phyloP scores from a whole-genome alignment of 2,888 invertebrate genomes.

The Drosophila seclusa region DNA sequence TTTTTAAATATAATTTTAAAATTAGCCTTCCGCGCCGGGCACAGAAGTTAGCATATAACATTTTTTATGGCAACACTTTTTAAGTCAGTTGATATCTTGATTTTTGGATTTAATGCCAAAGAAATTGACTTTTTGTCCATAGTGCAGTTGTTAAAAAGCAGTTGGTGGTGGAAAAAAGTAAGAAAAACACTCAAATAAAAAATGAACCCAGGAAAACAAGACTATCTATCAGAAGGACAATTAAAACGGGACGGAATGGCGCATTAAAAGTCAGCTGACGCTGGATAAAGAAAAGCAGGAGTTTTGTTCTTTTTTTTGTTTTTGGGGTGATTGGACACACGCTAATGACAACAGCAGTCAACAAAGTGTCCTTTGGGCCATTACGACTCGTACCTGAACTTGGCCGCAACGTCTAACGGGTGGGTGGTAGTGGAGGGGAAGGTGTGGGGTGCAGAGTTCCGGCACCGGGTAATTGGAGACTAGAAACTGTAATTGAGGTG shows the following conservation, averaged over 20 bases:
- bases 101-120: neutral
- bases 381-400: slow-evolving; percentile 67
- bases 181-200: slow-evolving; percentile 15
- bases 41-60: neutral
- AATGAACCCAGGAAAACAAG: slow-evolving; percentile 17
- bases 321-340: slow-evolving; percentile 61
- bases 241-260: slow-evolving; percentile 63
- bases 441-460: neutral
- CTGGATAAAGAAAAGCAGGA: slow-evolving; percentile 35
- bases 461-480: slow-evolving; percentile 57
- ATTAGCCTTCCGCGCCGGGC: neutral
- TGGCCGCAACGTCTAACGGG: slow-evolving; percentile 29
- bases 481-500: slow-evolving; percentile 58
- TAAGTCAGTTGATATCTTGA: neutral
- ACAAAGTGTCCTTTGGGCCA: slow-evolving; percentile 42
- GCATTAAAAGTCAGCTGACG: slow-evolving; percentile 63
- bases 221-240: slow-evolving; percentile 65
- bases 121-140: neutral
- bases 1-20: neutral
- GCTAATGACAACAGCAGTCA: slow-evolving; percentile 73
- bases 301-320: neutral
- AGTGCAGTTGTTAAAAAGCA: slow-evolving; percentile 31
- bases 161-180: slow-evolving; percentile 10
- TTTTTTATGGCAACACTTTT: neutral
- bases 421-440: neutral